Conservation (phyloP, 1,140 invertebrate genomes). For the Apis laboriosa region DNA sequence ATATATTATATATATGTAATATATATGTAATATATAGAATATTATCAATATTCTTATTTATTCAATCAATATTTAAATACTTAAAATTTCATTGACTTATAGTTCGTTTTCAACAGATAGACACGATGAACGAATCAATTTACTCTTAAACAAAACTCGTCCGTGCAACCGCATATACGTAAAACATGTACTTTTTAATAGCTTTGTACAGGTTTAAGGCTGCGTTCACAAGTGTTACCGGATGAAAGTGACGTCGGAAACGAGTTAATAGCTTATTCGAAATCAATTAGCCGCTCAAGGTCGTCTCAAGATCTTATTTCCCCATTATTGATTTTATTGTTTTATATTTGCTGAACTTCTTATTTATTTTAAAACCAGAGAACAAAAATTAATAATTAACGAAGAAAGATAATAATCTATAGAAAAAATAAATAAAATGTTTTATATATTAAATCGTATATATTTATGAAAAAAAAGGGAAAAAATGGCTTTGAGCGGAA, state of each 20-base stretch:
- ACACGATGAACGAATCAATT: constrained; percentile 14
- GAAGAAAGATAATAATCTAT: neutral
- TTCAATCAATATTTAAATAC: neutral
- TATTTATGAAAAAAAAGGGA: neutral
- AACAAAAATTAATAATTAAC: neutral
- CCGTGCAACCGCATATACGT: constrained; percentile 62
- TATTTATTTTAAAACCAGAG: neutral
- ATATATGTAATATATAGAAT: too few species aligned
- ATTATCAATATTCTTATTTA: neutral
- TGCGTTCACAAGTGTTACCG: constrained; percentile 17
- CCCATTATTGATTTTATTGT: neutral
- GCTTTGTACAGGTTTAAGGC: constrained; percentile 35
- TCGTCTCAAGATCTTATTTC: neutral
- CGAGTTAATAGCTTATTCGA: neutral
- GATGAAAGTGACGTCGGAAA: neutral
- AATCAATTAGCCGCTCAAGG: neutral
- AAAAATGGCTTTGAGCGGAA: neutral
- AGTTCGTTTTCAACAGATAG: neutral
- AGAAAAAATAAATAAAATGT: neutral
- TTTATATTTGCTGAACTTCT: too few species aligned
- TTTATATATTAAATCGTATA: neutral
- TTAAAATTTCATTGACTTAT: too few species aligned
- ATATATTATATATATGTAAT: too few species aligned
- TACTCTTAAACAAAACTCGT: constrained; percentile 38
- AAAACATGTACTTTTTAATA: constrained; percentile 68